phyloP scores from a whole-genome alignment of 2,797 vertebrate genomes.

The Dendrocincla tyrannina region DNA sequence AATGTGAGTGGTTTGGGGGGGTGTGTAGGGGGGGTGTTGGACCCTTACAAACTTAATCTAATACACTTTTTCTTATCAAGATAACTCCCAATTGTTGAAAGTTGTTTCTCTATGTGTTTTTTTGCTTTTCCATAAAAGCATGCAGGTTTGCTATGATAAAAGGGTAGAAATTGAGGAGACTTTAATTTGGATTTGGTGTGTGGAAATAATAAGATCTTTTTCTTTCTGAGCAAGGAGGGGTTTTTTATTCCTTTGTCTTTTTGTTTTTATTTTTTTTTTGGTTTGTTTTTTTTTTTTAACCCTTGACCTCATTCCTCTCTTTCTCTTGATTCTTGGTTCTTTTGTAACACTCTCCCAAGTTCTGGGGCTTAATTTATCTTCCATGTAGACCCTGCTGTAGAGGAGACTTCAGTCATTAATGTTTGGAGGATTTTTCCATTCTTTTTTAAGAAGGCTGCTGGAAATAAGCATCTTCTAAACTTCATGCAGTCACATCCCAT shows the following conservation, averaged over 20 bases:
- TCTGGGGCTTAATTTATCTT: neutral
- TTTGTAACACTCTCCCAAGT: neutral
- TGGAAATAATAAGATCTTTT: neutral
- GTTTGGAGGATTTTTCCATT: neutral
- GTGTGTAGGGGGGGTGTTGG: accelerated
- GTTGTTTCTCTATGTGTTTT: accelerated
- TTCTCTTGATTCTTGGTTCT: neutral
- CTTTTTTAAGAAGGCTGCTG: neutral
- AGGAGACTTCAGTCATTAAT: neutral
- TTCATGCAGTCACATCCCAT: neutral
- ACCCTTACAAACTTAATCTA: neutral
- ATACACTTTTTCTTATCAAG: neutral
- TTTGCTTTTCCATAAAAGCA: neutral
- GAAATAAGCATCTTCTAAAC: neutral
- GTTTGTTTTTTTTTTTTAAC: neutral
- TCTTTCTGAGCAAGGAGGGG: neutral
- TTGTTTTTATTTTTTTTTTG: neutral
- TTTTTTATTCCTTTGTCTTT: neutral
- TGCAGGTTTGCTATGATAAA: neutral
- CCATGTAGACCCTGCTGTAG: neutral
- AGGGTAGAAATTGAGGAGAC: neutral
- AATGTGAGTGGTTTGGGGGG: neutral
- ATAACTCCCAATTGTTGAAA: neutral
- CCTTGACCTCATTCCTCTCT: neutral
- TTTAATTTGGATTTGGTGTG: neutral